phyloP scores from a whole-genome alignment of 2,113 vertebrate species.

The Prunella fulvescens region DNA sequence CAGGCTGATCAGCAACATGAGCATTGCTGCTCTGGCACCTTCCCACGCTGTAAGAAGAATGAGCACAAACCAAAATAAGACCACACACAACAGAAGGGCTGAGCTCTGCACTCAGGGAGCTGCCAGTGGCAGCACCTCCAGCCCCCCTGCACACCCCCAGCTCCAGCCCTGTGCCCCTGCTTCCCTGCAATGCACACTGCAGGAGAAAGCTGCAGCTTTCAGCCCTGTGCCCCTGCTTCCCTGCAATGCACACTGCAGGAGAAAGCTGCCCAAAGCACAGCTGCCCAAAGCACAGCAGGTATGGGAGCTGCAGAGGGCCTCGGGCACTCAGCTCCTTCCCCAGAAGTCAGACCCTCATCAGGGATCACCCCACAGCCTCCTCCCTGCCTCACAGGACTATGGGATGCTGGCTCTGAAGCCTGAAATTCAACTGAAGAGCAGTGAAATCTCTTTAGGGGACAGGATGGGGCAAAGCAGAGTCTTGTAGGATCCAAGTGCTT shows the following conservation, averaged over 20 bases:
- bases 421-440: neutral
- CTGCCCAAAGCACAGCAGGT: neutral
- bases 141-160: neutral
- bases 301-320: neutral
- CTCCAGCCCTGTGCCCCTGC: accelerated
- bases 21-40: neutral
- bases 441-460: neutral
- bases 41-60: slow-evolving; percentile 14
- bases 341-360: accelerated
- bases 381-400: neutral
- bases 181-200: neutral
- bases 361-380: neutral
- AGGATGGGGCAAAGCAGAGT: neutral
- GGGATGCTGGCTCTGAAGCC: neutral
- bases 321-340: neutral
- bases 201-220: neutral
- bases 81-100: neutral
- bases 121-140: neutral
- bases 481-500: neutral
- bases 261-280: neutral
- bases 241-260: neutral
- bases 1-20: neutral
- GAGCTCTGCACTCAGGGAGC: neutral
- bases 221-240: too few species aligned
- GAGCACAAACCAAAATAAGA: neutral